Conservation (phyloP, 30 jellyfish, hydroid and myxozoan species). For the Hydractinia symbiolongicarpus region DNA sequence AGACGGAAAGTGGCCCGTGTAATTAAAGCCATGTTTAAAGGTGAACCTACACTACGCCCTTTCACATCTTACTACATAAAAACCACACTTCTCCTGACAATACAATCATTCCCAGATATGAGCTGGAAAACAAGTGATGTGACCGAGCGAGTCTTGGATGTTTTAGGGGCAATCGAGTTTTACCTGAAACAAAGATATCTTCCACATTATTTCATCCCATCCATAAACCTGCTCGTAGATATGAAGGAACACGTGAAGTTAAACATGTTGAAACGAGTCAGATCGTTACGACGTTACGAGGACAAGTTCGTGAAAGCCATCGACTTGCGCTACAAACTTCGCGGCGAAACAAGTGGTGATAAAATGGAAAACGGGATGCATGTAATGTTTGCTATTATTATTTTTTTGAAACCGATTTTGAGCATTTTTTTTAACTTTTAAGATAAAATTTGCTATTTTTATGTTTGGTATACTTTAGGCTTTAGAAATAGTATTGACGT, state of each 20-base stretch:
- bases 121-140: too few relatives aligned
- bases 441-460: too few relatives aligned
- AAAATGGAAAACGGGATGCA: too few relatives aligned
- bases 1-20: not conserved
- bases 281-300: not conserved
- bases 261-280: constrained; percentile 6
- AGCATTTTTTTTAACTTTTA: too few relatives aligned
- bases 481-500: too few relatives aligned
- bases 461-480: too few relatives aligned
- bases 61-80: not conserved
- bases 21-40: constrained; percentile 1
- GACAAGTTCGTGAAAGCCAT: not conserved
- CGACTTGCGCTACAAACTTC: too few relatives aligned
- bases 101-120: too few relatives aligned
- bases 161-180: not conserved
- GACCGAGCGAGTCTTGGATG: not conserved
- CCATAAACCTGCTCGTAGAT: not conserved
- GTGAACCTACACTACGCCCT: constrained; percentile 3
- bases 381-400: too few relatives aligned
- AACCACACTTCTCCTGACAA: not conserved
- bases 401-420: too few relatives aligned
- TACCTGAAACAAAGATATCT: not conserved
- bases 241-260: not conserved
- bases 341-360: too few relatives aligned
- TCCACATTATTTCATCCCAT: not conserved